Evolutionary conservation across 1,140 invertebrate species (phyloP).

Genomic region (Caenorhabditis tropicalis): DNA sequence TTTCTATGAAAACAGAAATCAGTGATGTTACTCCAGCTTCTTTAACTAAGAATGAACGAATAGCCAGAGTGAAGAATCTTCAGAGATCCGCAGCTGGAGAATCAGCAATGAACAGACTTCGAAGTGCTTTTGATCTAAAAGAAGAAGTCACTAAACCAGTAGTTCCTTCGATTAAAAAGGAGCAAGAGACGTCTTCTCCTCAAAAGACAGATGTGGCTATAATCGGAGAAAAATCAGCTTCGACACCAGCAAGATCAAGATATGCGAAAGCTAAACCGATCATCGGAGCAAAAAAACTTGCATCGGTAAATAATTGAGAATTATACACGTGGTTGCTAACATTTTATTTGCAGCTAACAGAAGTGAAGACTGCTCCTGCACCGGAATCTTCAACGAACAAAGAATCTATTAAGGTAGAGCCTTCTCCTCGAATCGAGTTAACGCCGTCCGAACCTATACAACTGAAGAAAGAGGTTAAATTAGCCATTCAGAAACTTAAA

Average conservation of each 20-base stretch:
- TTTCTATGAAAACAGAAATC: neutral
- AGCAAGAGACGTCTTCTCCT: neutral
- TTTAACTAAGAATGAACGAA: neutral
- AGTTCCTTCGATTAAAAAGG: neutral
- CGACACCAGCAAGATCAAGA: neutral
- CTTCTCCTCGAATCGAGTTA: too few relatives aligned
- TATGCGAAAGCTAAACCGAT: conserved; percentile 17
- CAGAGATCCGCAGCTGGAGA: neutral
- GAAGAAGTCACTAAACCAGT: neutral
- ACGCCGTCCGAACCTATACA: too few relatives aligned
- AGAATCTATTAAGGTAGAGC: too few relatives aligned
- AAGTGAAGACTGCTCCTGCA: neutral
- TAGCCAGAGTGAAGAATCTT: neutral
- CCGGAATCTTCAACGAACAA: too few relatives aligned
- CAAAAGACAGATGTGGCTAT: neutral
- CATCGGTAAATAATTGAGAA: neutral
- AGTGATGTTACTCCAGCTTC: neutral
- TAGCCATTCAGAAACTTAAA: too few relatives aligned
- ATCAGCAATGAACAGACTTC: neutral
- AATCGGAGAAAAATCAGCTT: neutral
- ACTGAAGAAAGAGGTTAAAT: too few relatives aligned
- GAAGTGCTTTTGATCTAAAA: neutral
- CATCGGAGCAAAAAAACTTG: conserved; percentile 11
- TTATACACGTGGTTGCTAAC: neutral
- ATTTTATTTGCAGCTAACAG: neutral